These are phyloP conservation scores for Pachydiplax longipennis DNA, from an alignment of 2,888 invertebrate species.

Conservation along the genomic window DNA sequence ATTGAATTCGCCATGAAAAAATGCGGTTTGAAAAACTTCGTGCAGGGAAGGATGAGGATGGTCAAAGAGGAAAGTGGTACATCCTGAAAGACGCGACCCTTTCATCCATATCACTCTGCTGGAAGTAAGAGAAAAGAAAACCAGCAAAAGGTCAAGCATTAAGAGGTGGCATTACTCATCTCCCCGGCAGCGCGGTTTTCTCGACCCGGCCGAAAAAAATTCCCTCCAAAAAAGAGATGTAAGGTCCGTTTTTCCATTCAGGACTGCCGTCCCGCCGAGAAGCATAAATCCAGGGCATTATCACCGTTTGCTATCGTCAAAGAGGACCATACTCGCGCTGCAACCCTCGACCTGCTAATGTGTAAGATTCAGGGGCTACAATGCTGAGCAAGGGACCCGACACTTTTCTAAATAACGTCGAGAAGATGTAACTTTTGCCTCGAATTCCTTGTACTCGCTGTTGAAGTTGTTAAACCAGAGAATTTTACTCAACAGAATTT, in stretches of 20 bases:
- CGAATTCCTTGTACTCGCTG: no score
- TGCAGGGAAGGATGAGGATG: not conserved
- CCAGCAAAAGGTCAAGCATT: not conserved
- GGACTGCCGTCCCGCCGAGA: not conserved
- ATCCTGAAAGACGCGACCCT: not conserved
- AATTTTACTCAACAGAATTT: no score
- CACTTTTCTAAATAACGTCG: not conserved
- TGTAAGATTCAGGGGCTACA: not conserved
- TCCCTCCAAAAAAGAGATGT: not conserved
- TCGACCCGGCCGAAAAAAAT: not conserved
- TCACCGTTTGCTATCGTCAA: conserved; percentile 3
- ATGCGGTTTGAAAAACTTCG: no score
- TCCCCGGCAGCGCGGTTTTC: not conserved
- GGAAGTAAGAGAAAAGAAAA: not conserved
- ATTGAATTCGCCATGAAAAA: no score
- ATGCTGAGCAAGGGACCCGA: not conserved
- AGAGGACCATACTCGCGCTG: not conserved
- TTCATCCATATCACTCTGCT: not conserved
- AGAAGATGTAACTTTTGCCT: no score
- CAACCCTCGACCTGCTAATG: conserved; percentile 11
- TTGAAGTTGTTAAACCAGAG: no score
- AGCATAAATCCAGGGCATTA: conserved; percentile 28
- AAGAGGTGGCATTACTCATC: not conserved
- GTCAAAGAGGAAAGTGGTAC: not conserved
- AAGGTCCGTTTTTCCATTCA: not conserved